Percentiles rank a stretch among this genome's conserved stretches.
phyloP scores from a whole-genome alignment of 2,888 invertebrate genomes.

The Lithophane ornitopus region DNA sequence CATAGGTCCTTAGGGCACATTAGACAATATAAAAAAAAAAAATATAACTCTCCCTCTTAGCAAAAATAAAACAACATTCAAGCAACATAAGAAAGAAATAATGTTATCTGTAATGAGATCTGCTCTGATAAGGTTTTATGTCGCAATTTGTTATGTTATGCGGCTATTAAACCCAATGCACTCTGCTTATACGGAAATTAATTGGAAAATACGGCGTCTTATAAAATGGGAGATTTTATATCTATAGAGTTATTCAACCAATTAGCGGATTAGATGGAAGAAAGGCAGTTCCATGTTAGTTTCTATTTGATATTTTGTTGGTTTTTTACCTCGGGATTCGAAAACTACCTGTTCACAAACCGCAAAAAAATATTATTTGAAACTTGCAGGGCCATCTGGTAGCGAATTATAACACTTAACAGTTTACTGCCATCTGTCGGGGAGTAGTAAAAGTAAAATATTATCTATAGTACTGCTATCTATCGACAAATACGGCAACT shows the following conservation, averaged over 20 bases:
- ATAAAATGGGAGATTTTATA: not conserved
- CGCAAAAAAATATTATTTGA: not conserved
- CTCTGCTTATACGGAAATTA: not conserved
- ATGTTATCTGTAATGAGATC: constrained; percentile 45
- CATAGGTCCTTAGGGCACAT: not conserved
- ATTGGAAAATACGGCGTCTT: not conserved
- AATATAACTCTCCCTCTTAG: not conserved
- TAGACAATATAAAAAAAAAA: not conserved
- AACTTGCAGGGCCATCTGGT: constrained; percentile 57
- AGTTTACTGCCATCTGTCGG: constrained; percentile 64
- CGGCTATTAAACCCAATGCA: not conserved
- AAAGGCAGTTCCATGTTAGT: not conserved
- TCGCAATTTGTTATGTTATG: constrained; percentile 18
- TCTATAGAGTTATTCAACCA: not conserved
- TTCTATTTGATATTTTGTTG: not conserved
- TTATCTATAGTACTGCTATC: constrained; percentile 10
- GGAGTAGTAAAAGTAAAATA: constrained; percentile 54
- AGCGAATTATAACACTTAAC: not conserved
- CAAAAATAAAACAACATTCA: constrained; percentile 6
- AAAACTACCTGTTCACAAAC: no score
- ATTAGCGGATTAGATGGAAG: not conserved
- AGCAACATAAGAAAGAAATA: constrained; percentile 32
- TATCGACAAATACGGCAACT: not conserved
- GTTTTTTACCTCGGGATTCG: not conserved
- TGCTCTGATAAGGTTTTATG: constrained; percentile 40